Base-by-base conservation (phyloP, 2,797 vertebrate species). In the Spatula versicolor region DNA sequence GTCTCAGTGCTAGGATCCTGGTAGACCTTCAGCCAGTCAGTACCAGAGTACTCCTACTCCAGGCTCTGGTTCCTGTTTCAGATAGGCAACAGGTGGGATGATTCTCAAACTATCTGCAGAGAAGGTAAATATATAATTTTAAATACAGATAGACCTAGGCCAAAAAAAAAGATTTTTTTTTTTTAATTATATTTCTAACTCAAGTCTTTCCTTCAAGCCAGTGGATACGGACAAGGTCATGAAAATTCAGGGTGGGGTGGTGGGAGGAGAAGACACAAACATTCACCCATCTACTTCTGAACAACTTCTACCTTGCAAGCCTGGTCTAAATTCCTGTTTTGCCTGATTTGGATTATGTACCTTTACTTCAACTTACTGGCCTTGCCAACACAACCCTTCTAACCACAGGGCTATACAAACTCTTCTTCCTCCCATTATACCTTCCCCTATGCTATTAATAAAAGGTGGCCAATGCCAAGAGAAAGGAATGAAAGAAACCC, bases 291-390 rank as follows among this genome's bases (percentile, higher is more conserved):
- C 59, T 82, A 9, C 71, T 68, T 86, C 62, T 82, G 71, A 76
- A 45, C 2, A 89, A 60, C 2, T 89, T 35, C 60, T 84, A 26
- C 81, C 35, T 87, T 60, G 68, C 63, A 91, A 76, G 30, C 35
- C 33, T 74, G 17, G 43, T 78, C 62, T 67, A 74, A 76, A 33
- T 54, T 86, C 64, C 87, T 86, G 35, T 54, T 95, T 88, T 80
- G 28, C 56, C 71, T 64, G 48, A 50, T 62, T 77, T 92, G 84
- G 41, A 90, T 83, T 95, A 41, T 30, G 64, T 23, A 86, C 94
- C 83, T 89, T 82, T 89, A 85, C 83, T 93, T 95, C 86, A 88
- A 56, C 56, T 68, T 82, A 11, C 46, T 37, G 39, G 67, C 59
- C 48, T 76, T 59, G 48, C 43, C 66, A 20, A 7, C 23, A 59